These are phyloP conservation scores for Drosophila setosimentum DNA, from an alignment of 2,888 invertebrate genomes.

Conservation along the genomic window DNA sequence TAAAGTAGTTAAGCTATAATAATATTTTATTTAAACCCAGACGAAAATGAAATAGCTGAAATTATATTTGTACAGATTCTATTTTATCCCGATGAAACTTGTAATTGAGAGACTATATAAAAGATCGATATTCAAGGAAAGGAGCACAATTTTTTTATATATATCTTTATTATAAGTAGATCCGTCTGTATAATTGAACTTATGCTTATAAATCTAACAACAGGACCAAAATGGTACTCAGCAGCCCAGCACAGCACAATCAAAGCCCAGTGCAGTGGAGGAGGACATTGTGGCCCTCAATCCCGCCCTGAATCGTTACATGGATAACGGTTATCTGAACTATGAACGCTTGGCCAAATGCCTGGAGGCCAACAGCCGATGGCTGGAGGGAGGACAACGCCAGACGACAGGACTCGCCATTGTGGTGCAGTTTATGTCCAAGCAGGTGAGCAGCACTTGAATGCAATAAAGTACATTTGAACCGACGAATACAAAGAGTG, in stretches of 20 bases:
- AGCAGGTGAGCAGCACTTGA: slow-evolving; percentile 87
- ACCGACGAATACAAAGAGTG: no score
- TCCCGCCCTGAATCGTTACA: slow-evolving; percentile 54
- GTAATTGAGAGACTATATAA: background rate
- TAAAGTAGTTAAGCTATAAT: background rate
- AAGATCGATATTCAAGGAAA: background rate
- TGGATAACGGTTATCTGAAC: slow-evolving; percentile 67
- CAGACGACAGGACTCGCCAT: slow-evolving; percentile 94
- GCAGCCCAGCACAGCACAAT: slow-evolving; percentile 5
- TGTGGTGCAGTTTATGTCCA: slow-evolving; percentile 93
- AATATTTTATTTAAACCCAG: no score
- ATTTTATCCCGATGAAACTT: background rate
- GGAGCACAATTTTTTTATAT: no score
- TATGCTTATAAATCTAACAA: background rate
- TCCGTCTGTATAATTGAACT: background rate
- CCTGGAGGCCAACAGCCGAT: slow-evolving; percentile 44
- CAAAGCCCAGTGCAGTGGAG: slow-evolving; percentile 18
- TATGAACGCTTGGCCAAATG: slow-evolving; percentile 64
- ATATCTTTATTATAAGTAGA: background rate
- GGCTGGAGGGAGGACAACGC: slow-evolving; percentile 85
- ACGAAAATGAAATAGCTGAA: background rate
- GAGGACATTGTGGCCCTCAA: slow-evolving; percentile 27
- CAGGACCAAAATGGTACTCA: slow-evolving; percentile 4
- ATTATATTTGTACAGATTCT: background rate
- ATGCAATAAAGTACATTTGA: background rate